Evolutionary conservation across 2,888 invertebrate species (phyloP), one percentile per base, ranked within the genome.

Genomic region (Cenopis cana): DNA sequence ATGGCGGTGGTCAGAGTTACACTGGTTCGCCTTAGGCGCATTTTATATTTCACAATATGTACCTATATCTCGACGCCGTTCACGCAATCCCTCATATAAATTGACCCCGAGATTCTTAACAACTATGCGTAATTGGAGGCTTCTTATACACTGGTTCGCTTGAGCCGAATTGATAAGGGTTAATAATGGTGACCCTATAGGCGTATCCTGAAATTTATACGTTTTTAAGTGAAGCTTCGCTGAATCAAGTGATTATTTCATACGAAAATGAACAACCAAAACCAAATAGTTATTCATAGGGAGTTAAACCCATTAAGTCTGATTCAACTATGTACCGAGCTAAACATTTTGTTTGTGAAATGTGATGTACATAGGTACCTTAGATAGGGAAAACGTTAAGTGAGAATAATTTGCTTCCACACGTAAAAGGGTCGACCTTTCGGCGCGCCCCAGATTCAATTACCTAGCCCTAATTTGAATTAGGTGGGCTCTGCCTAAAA

Each of bases 391-490:
- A 38, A 62, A 52, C 14, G 50, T 41, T 59, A 59, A 65, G 59
- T 59, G 65, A 10, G 49, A 33, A 66, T 66, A 66, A 70, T 66
- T 66, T 60, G 65, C 65, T 36, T 60, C 54, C 46, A 46, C 59
- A 46, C 46, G 54, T 57, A 56, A 46, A 52, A 70, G 65, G 70
- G 70, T 60, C 65, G 70, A 66, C 59, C 69, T 65, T 64, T 65
- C 12, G 65, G 69, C 52, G 57, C 57, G 46, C 33, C 38, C 61
- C 59, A 46, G 41, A 70, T 70, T 70, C 59, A 70, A 65, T 70
- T 70, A 70, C 46, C 70, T 66, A 65, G 12, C 65, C 70, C 70
- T 70, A 70, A 70, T 66, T 65, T 59, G 52, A 69, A 57, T 69
- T 69, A 64, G 64, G 29, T 46, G 46, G 46, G 61, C 29, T 54